Percentiles rank a stretch among this genome's conserved stretches.
These are phyloP conservation scores for Aromia moschata DNA, from an alignment of 2,888 invertebrate species.

Conservation along the genomic window DNA sequence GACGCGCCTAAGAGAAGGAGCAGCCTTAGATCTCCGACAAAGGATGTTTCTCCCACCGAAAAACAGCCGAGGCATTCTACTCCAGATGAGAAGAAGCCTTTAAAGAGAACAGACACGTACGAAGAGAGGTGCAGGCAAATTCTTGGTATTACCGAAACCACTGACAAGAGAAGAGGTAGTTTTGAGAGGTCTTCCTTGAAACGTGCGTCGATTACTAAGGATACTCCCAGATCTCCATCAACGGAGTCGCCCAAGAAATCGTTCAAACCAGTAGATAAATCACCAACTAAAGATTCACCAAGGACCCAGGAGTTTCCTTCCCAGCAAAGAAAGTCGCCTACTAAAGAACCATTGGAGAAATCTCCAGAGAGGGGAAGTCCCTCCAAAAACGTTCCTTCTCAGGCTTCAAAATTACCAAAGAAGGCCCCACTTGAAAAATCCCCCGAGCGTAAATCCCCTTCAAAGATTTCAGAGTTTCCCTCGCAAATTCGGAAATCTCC, in stretches of 20 bases:
- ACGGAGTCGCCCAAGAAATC: slow-evolving; percentile 31
- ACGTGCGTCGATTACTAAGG: slow-evolving; percentile 37
- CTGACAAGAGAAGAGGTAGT: slow-evolving; percentile 47
- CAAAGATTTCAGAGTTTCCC: slow-evolving; percentile 29
- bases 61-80: slow-evolving; percentile 60
- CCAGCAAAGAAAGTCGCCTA: slow-evolving; percentile 36
- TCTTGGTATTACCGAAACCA: slow-evolving; percentile 69
- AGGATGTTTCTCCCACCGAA: slow-evolving; percentile 57
- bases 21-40: slow-evolving; percentile 57
- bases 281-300: slow-evolving; percentile 33
- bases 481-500: slow-evolving; percentile 40
- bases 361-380: slow-evolving; percentile 36
- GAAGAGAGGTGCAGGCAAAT: slow-evolving; percentile 78
- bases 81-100: slow-evolving; percentile 60
- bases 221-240: slow-evolving; percentile 28
- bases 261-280: too few species aligned
- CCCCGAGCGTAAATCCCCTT: slow-evolving; percentile 31
- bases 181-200: slow-evolving; percentile 38
- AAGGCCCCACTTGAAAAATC: slow-evolving; percentile 33
- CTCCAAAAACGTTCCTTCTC: slow-evolving; percentile 35
- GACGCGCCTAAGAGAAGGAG: slow-evolving; percentile 62
- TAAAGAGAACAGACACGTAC: slow-evolving; percentile 75
- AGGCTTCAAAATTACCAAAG: slow-evolving; percentile 37
- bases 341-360: slow-evolving; percentile 31
- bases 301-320: slow-evolving; percentile 38